phyloP scores from a whole-genome alignment of 2,797 vertebrate genomes.

The Sebastolobus alascanus region DNA sequence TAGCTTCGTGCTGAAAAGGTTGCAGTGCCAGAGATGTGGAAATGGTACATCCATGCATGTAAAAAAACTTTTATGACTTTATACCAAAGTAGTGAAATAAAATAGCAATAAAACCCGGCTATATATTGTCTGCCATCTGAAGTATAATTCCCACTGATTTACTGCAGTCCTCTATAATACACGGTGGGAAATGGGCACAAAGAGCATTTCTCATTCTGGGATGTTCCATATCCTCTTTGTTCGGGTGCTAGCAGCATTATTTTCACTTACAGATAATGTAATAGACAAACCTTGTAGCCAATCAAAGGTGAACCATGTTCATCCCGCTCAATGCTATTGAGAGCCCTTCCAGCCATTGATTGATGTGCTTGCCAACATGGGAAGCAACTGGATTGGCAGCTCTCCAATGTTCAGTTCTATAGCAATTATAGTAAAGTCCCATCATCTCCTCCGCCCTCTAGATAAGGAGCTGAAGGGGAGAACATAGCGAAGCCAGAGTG shows the following conservation, averaged over 20 bases:
- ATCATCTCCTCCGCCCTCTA: constrained; percentile 47
- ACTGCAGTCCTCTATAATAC: not conserved
- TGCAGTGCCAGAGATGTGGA: not conserved
- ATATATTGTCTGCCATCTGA: not conserved
- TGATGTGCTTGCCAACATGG: constrained; percentile 59
- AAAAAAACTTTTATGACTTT: constrained; percentile 1
- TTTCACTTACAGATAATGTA: constrained; percentile 29
- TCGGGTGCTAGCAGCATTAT: constrained; percentile 4
- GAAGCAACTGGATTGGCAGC: constrained; percentile 66
- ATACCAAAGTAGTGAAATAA: not conserved
- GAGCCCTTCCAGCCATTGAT: constrained; percentile 58
- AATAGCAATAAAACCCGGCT: not conserved
- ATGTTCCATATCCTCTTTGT: constrained; percentile 2
- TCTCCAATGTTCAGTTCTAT: constrained; percentile 55
- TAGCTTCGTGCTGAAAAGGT: constrained; percentile 22
- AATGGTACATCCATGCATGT: not conserved
- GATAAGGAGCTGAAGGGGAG: constrained; percentile 47
- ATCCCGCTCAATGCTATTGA: constrained; percentile 45
- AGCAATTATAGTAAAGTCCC: constrained; percentile 66
- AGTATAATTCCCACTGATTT: not conserved
- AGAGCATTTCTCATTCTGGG: not conserved
- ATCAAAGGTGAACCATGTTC: constrained; percentile 34
- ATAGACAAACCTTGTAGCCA: constrained; percentile 29
- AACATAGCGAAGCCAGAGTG: constrained; percentile 23
- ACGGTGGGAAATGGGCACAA: not conserved